Evolutionary conservation across 2,888 invertebrate species (phyloP).

Genomic region (Alentia gelatinosa): DNA sequence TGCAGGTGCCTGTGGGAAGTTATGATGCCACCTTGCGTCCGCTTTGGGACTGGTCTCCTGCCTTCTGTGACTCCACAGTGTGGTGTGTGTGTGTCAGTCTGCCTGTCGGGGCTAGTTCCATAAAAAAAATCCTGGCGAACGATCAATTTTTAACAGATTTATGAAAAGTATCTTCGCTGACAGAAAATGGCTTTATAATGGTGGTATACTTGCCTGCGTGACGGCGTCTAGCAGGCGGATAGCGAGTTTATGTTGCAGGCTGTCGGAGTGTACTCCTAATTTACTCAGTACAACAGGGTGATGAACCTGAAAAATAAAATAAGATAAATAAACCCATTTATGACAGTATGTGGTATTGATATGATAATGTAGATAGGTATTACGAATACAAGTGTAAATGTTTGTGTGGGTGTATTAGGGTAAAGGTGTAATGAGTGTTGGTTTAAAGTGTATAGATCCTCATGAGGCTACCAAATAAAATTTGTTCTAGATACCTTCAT

Average conservation of each 20-base stretch:
- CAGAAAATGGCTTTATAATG: too few relatives aligned
- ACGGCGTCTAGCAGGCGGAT: slow-evolving; percentile 60
- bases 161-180: too few relatives aligned
- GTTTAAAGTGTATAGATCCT: background rate
- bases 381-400: background rate
- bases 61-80: too few relatives aligned
- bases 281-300: slow-evolving; percentile 59
- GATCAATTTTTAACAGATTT: too few relatives aligned
- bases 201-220: slow-evolving; percentile 46
- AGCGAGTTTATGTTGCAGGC: slow-evolving; percentile 36
- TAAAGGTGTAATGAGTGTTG: background rate
- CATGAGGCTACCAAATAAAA: too few relatives aligned
- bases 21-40: too few relatives aligned
- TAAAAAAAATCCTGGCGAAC: too few relatives aligned
- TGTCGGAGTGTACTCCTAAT: slow-evolving; percentile 60
- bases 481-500: too few relatives aligned
- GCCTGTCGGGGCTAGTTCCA: too few relatives aligned
- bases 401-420: background rate
- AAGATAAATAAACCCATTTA: background rate
- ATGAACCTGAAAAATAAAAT: slow-evolving; percentile 57
- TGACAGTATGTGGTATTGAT: background rate
- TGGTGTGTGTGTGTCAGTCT: too few relatives aligned
- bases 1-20: too few relatives aligned
- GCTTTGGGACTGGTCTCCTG: too few relatives aligned
- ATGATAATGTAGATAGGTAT: background rate